Base-by-base conservation (phyloP, 2,888 invertebrate genomes). In the Apamea anceps region DNA sequence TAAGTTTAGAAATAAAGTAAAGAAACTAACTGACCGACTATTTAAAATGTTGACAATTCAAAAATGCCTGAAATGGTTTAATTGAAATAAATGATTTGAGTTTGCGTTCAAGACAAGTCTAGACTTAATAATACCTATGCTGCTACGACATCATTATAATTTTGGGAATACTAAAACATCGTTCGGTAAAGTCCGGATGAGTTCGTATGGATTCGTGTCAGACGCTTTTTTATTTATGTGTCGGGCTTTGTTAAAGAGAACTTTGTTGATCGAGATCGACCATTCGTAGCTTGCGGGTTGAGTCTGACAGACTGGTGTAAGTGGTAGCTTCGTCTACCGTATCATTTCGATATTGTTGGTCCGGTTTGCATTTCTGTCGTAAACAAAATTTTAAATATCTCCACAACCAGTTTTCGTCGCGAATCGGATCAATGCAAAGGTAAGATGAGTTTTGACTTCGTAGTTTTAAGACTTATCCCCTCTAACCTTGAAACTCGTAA, bases 161-260 rank as follows among this genome's bases (percentile, higher is more conserved):
- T 84, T 51, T 67, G 18, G 68, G 62, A 62, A 57, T 66, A 57
- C 57, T 21, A 28, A 76, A 82, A 65, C 15, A 25, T 32, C 28
- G 37, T 74, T 85, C 85, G 88, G 73, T 54, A 63, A 85, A 84
- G 57, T 87, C 37, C 85, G 87, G 65, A 66, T 28, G 45, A 63
- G 63, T 37, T 87, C 85, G 85, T 62, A 45, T 45, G 21, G 51
- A 51, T 68, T 85, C 72, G 88, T 13, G 74, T 25, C 70, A 62
- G 85, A 85, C 88, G 76, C 76, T 81, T 85, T 75, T 68, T 12
- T 71, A 73, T 66, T 63, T 73, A 65, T 13, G 2, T 32, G 79
- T 60, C 51, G 54, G 70, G 80, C 57, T 85, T 78, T 72, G 87
- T 84, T 70, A 65, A 65, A 60, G 42, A 60, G 32, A 65, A 66